phyloP scores from a whole-genome alignment of 1,140 invertebrate genomes.

The Coptotermes formosanus region DNA sequence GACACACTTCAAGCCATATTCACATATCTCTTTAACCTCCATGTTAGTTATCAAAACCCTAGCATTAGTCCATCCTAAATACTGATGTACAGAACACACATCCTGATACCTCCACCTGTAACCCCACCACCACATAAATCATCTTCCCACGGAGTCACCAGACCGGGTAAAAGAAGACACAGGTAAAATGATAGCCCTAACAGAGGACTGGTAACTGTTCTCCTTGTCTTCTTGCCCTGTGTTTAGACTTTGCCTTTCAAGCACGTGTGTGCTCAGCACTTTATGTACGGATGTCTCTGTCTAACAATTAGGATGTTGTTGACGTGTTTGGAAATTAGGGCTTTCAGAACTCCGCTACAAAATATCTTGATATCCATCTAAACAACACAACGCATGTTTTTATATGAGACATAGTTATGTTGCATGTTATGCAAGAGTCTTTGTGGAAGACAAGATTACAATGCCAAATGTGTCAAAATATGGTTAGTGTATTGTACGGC shows the following conservation, averaged over 20 bases:
- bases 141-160: not conserved
- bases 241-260: not conserved
- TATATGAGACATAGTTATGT: not conserved
- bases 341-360: not conserved
- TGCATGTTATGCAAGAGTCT: not conserved
- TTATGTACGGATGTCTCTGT: not conserved
- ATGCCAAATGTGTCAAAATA: not conserved
- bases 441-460: not conserved
- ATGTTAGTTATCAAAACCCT: conserved; percentile 10
- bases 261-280: not conserved
- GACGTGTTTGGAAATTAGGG: not conserved
- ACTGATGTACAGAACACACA: not conserved
- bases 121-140: not conserved
- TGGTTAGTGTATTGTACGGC: not conserved
- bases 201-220: not conserved
- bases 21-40: conserved; percentile 1
- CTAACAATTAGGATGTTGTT: not conserved
- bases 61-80: not conserved
- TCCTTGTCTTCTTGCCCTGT: not conserved
- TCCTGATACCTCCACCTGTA: not conserved
- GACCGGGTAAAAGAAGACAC: not conserved
- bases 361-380: not conserved
- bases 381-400: not conserved
- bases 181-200: not conserved
- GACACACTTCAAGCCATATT: not conserved